Percentiles rank a stretch among this genome's conserved stretches.
These are phyloP conservation scores for Cnemophilus loriae DNA, from an alignment of 2,113 vertebrate genomes.

Conservation along the genomic window DNA sequence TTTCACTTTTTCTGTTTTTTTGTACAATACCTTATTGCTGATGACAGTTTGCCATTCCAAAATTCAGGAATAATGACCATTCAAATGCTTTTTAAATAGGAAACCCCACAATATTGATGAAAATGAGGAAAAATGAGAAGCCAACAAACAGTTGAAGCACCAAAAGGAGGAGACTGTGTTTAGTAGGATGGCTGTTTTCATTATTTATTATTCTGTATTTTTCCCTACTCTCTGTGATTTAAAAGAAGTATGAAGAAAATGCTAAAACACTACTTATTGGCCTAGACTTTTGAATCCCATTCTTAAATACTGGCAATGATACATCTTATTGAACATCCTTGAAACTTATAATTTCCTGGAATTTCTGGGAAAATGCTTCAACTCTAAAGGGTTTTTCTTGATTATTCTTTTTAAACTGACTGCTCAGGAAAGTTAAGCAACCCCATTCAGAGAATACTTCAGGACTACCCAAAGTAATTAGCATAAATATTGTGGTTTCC, in stretches of 20 bases:
- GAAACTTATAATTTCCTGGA: background rate
- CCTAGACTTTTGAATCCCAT: background rate
- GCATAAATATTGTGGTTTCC: background rate
- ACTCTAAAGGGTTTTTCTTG: background rate
- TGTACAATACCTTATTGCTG: background rate
- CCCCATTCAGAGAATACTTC: background rate
- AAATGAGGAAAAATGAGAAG: background rate
- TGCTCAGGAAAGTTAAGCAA: background rate
- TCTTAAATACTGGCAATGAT: background rate
- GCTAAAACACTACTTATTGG: background rate
- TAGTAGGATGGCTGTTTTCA: background rate
- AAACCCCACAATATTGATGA: background rate
- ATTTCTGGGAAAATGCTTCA: background rate
- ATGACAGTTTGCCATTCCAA: background rate
- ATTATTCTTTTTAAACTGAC: background rate
- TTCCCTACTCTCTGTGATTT: fast-evolving
- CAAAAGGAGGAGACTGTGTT: background rate
- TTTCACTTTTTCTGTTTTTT: background rate
- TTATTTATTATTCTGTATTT: background rate
- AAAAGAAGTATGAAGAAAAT: background rate
- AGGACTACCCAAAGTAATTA: background rate
- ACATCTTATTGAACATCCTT: background rate
- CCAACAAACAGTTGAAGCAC: background rate
- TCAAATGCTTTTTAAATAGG: background rate
- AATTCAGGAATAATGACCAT: background rate